These are phyloP conservation scores for Actinia equina DNA, from an alignment of 64 coral and sea anemone species.

Conservation along the genomic window DNA sequence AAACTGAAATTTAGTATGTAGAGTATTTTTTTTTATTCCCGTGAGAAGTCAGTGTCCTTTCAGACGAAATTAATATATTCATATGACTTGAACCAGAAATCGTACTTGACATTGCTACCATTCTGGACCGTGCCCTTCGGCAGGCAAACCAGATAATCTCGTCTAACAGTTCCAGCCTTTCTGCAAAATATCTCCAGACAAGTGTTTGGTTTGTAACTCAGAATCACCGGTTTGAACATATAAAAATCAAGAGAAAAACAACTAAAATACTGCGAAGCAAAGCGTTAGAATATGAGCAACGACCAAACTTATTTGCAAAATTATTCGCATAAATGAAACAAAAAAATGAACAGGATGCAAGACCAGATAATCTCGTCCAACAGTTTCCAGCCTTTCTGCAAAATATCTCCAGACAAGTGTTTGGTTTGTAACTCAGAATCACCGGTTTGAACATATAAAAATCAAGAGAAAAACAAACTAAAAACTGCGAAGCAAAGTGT, in stretches of 20 bases:
- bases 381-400: neutral
- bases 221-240: neutral
- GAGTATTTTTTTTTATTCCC: too few relatives aligned
- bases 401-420: neutral
- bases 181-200: neutral
- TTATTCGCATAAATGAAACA: too few relatives aligned
- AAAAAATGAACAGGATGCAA: too few relatives aligned
- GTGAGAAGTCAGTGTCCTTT: neutral
- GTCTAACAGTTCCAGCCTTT: neutral
- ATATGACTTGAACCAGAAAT: neutral
- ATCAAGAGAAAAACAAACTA: neutral
- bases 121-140: neutral
- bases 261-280: neutral
- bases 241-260: neutral
- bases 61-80: neutral
- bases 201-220: neutral
- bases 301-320: neutral
- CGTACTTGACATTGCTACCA: neutral
- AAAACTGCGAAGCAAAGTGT: neutral
- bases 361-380: neutral
- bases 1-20: too few relatives aligned
- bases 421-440: neutral
- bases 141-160: neutral
- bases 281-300: neutral
- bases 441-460: neutral